Percentiles rank a stretch among this genome's conserved stretches.
Conservation (phyloP, 2,797 vertebrate species). For the Peromyscus nudipes region DNA sequence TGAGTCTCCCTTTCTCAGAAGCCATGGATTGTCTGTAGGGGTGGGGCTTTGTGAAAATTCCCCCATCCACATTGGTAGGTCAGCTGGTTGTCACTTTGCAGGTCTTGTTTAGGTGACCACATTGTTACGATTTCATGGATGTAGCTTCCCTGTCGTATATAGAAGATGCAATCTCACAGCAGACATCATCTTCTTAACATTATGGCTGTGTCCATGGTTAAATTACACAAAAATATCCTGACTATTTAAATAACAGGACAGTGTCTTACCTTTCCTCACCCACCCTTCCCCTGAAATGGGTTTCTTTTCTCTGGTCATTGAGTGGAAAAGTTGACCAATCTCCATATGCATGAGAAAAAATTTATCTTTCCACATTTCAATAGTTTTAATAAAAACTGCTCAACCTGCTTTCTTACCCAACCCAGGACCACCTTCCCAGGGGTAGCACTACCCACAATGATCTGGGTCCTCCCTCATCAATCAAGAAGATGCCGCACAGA, state of each 20-base stretch:
- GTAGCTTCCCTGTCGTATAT: background rate
- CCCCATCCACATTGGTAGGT: background rate
- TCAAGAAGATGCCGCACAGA: background rate
- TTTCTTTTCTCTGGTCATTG: background rate
- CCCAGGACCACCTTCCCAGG: background rate
- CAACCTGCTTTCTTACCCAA: background rate
- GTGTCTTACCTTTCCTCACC: background rate
- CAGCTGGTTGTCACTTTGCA: too few relatives aligned
- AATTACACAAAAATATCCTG: background rate
- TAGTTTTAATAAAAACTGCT: background rate
- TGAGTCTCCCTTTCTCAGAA: background rate
- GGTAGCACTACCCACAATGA: too few relatives aligned
- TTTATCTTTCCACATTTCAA: constrained; percentile 2
- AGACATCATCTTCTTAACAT: background rate
- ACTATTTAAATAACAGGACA: background rate
- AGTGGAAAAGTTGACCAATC: background rate
- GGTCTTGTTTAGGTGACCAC: background rate
- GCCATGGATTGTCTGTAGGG: background rate
- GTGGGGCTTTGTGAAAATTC: background rate
- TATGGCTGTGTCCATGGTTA: too few relatives aligned
- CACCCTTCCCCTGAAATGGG: background rate
- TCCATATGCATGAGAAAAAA: background rate
- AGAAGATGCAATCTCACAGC: background rate
- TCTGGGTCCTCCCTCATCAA: too few relatives aligned
- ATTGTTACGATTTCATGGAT: background rate